Base-by-base conservation (phyloP, 2,113 vertebrate species). In the Conger conger region DNA sequence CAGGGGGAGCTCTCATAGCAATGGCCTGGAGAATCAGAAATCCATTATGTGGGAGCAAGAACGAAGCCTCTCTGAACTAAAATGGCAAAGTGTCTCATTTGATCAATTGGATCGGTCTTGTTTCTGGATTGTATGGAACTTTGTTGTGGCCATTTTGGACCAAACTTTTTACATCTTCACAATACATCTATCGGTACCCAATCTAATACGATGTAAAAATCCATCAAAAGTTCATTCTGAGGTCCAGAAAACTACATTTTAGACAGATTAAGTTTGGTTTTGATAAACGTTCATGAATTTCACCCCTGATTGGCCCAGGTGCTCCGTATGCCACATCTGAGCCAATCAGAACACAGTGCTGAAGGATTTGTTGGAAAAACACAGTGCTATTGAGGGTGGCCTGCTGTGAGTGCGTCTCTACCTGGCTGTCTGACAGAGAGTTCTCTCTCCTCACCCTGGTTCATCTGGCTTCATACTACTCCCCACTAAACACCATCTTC, bases 381-480 rank as follows among this genome's bases (percentile, higher is more conserved):
- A 16, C 27, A 15, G 9, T 80, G 20, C 4, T 68, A 60, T 73
- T 53, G 45, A 81, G 79, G 82, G 73, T 79, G 60, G 85, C 84
- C 84, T 76, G 87, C 76, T 85, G 45, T 54, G 90, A 88, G 89
- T 90, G 91, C 86, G 90, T 88, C 82, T 84, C 89, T 88, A 33
- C 57, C 16, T 80, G 82, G 81, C 90, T 85, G 90, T 89, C 84
- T 83, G 79, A 87, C 73, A 82, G 88, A 57, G 84, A 85, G 87
- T 83, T 86, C 83, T 78, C 53, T 85, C 57, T 60, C 54, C 87
- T 89, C 87, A 80, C 88, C 88, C 86, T 91, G 89, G 89, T 89
- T 91, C 88, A 89, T 91, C 84, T 86, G 85, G 88, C 85, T 88
- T 91, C 93, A 93, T 91, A 84, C 92, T 93, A 30, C 87, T 85